Percentiles rank a stretch among this genome's conserved stretches.
Evolutionary conservation across 2,797 vertebrate species (phyloP).

Genomic region (Phataginus tetradactyla): DNA sequence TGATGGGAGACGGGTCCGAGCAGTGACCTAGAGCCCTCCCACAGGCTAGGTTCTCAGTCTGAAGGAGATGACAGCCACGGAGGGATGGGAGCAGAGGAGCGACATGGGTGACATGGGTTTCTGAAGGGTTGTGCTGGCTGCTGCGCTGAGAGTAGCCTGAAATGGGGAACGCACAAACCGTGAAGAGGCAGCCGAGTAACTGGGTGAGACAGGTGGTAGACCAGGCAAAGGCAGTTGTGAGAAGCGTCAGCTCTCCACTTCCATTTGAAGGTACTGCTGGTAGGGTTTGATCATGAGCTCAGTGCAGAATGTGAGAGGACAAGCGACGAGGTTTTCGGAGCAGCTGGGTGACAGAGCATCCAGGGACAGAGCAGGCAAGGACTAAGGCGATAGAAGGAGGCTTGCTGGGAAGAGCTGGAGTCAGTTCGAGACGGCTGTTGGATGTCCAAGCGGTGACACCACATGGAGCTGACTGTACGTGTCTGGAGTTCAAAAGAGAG

Average conservation of each 20-base stretch:
- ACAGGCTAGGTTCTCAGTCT: neutral
- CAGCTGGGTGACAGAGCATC: neutral
- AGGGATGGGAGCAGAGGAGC: neutral
- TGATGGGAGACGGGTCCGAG: neutral
- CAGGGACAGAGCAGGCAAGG: neutral
- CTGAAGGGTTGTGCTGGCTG: neutral
- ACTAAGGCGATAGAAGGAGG: neutral
- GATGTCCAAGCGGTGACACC: fast-evolving
- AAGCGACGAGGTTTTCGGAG: fast-evolving
- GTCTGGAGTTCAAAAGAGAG: neutral
- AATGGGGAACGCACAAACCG: neutral
- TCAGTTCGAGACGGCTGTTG: fast-evolving
- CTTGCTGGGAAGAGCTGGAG: neutral
- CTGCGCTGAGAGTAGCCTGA: neutral
- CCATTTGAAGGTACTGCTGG: fast-evolving
- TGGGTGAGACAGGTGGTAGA: fast-evolving
- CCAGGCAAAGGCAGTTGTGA: fast-evolving
- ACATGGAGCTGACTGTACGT: neutral
- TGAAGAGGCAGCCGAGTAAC: fast-evolving
- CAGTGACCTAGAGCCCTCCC: fast-evolving
- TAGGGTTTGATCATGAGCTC: too few relatives aligned
- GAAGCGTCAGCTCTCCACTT: fast-evolving
- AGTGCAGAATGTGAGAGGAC: neutral
- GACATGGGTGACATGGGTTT: neutral
- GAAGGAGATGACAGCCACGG: neutral